Evolutionary conservation across 2,888 invertebrate genomes (phyloP).

Genomic region (Zonitis immaculata): DNA sequence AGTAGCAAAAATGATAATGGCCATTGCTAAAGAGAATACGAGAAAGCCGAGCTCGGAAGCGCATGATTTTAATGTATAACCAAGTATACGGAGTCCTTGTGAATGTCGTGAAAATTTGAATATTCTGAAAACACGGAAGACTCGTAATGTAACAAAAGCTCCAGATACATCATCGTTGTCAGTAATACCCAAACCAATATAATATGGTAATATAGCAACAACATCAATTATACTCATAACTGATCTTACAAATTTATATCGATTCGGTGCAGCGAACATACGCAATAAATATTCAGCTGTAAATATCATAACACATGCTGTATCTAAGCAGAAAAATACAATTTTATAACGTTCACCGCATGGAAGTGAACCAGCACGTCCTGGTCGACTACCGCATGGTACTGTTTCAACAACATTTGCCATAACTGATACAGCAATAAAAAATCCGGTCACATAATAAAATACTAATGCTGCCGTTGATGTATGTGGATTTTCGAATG

Average conservation of each 20-base stretch:
- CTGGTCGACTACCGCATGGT: constrained; percentile 85
- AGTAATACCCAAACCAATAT: constrained; percentile 95
- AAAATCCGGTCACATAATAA: constrained; percentile 99
- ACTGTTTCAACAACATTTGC: constrained; percentile 99
- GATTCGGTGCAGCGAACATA: constrained; percentile 96
- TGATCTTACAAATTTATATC: constrained; percentile 94
- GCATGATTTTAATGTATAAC: constrained; percentile 98
- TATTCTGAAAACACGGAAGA: constrained; percentile 99
- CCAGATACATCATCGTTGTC: constrained; percentile 99
- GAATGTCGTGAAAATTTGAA: constrained; percentile 99
- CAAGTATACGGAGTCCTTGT: constrained; percentile 95
- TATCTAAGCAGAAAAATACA: constrained; percentile 98
- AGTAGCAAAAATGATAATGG: constrained; percentile 99
- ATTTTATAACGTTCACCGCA: constrained; percentile 98
- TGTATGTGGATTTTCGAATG: constrained; percentile 99
- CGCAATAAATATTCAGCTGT: constrained; percentile 95
- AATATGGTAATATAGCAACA: constrained; percentile 98
- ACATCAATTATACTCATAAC: constrained; percentile 99
- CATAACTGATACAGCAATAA: constrained; percentile 98
- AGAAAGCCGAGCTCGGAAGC: constrained; percentile 99
- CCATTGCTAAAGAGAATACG: constrained; percentile 99
- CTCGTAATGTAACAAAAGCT: constrained; percentile 96
- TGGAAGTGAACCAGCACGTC: constrained; percentile 80
- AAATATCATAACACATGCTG: constrained; percentile 99
- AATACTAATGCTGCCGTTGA: constrained; percentile 99